Evolutionary conservation across 2,797 vertebrate species (phyloP), one percentile per base, ranked within the genome.

Genomic region (Oreochromis grahami): DNA sequence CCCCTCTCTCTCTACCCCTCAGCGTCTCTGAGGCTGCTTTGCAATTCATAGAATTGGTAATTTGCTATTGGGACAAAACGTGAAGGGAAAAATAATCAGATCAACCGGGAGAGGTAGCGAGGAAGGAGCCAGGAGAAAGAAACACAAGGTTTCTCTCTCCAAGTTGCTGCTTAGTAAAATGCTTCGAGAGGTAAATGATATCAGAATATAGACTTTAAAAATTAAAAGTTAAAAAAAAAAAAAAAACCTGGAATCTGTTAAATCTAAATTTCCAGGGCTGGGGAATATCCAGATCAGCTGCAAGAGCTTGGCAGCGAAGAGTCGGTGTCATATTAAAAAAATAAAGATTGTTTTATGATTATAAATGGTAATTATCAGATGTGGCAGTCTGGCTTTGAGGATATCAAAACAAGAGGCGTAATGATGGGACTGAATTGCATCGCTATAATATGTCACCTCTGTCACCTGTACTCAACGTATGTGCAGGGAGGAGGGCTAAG

Each of bases 41-140:
- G 97, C 97, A 97, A 97, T 97, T 97, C 97, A 97, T 97, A 97
- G 97, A 97, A 97, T 97, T 97, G 97, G 97, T 97, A 97, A 97
- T 97, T 97, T 97, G 97, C 97, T 97, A 97, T 97, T 97, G 97
- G 97, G 97, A 97, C 97, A 97, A 97, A 97, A 97, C 97, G 97
- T 97, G 97, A 97, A 97, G 96, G 96, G 97, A 97, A 97, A 97
- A 97, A 97, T 97, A 97, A 97, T 97, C 97, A 97, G 97, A 97
- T 97, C 96, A 97, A 96, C 96, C 95, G 94, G 94, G 94, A 95
- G 95, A 96, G 96, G 95, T 91, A 93, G 95, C 89, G 93, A 92
- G 92, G 93, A 94, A 92, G 94, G 93, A 96, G 93, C 93, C 94
- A 93, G 93, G 86, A 95, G 94, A 85, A 90, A 87, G 88, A 95